Evolutionary conservation across 1,140 invertebrate genomes (phyloP), one percentile per base, ranked within the genome.

Genomic region (Drosophila serrata): DNA sequence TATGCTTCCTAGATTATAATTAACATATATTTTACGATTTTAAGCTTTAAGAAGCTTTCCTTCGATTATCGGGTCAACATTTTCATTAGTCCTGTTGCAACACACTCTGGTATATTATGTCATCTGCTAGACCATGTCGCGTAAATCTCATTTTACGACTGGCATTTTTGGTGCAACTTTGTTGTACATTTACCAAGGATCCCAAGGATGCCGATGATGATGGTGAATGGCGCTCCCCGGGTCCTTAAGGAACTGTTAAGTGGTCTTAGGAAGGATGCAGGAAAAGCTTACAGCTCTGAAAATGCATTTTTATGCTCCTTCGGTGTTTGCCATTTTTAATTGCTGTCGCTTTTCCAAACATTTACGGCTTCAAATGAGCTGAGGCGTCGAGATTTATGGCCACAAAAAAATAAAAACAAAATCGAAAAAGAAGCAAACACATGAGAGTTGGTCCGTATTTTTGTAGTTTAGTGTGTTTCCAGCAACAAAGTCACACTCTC

Each of bases 301-400:
- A 51, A 19, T 37, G 46, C 51, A 76, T 87, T 87, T 85, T 85
- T 85, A 85, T 85, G 73, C 51, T 77, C 48, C 69, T 82, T 75
- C 75, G 69, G 79, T 80, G 67, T 87, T 87, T 87, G 79, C 61
- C 70, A 61, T 80, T 87, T 88, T 88, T 88, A 88, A 88, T 88
- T 88, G 84, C 84, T 84, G 70, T 82, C 81, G 82, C 51, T 77
- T 88, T 78, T 72, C 84, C 85, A 69, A 90, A 84, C 85, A 88
- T 88, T 88, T 90, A 90, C 76, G 68, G 80, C 84, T 74, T 64
- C 58, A 75, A 88, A 80, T 80, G 84, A 90, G 84, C 72, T 82
- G 73, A 88, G 85, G 80, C 85, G 80, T 84, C 61, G 70, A 80
- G 84, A 88, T 90, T 88, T 88, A 90, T 88, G 67, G 72, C 67